Evolutionary conservation across 2,888 invertebrate species (phyloP).

Genomic region (Morpho achilles): DNA sequence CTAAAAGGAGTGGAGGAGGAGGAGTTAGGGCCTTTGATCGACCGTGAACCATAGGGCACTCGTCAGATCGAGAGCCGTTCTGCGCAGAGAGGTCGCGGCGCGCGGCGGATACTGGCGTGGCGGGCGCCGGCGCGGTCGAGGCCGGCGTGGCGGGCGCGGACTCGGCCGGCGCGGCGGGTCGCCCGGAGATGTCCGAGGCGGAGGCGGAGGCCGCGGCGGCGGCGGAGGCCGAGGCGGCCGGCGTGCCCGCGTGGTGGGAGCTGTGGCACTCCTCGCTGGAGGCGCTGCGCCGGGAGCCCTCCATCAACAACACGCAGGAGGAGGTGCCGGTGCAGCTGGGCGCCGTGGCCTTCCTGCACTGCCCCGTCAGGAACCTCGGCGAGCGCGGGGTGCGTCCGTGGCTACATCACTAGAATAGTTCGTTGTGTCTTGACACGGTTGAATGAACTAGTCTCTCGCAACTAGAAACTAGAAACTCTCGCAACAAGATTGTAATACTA

Average conservation of each 20-base stretch:
- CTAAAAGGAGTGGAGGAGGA: no score
- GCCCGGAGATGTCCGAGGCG: slow-evolving; percentile 27
- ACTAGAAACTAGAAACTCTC: no score
- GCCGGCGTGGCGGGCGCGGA: not conserved
- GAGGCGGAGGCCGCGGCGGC: slow-evolving; percentile 36
- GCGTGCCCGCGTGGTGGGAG: slow-evolving; percentile 80
- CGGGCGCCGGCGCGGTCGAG: no score
- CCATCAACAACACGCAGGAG: slow-evolving; percentile 86
- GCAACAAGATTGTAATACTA: no score
- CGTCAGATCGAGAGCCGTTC: slow-evolving; percentile 5
- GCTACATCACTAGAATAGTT: not conserved
- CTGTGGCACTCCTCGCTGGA: slow-evolving; percentile 79
- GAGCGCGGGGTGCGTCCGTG: slow-evolving; percentile 82
- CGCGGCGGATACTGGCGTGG: no score
- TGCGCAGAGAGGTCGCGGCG: slow-evolving; percentile 20
- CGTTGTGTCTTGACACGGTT: no score
- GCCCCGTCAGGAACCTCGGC: slow-evolving; percentile 86
- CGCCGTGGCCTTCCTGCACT: slow-evolving; percentile 88
- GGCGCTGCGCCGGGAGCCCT: slow-evolving; percentile 61
- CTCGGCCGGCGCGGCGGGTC: not conserved
- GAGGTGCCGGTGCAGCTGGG: slow-evolving; percentile 89
- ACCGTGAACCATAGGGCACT: no score
- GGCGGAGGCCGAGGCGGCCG: slow-evolving; percentile 43
- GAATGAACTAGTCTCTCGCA: no score
- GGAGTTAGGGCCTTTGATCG: no score